Evolutionary conservation across 2,888 invertebrate genomes (phyloP), one percentile per base, ranked within the genome.

Genomic region (Mythimna pallens): DNA sequence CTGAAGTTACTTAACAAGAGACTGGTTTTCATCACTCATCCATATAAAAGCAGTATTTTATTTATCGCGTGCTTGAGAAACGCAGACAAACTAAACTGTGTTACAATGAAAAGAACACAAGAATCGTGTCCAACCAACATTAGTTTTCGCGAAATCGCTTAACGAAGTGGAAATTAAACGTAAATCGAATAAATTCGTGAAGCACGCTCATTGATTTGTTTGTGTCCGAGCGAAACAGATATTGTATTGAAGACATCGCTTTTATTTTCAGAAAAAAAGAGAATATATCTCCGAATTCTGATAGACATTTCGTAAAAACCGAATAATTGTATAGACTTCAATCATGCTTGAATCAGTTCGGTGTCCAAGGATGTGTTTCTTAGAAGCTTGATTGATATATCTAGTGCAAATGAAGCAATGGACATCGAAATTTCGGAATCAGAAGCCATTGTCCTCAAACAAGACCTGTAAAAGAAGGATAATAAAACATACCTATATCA

Each of bases 121-220:
- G 66, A 80, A 76, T 80, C 76, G 67, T 76, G 76, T 73, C 69
- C 52, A 73, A 67, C 58, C 17, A 67, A 66, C 81, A 81, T 72
- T 61, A 65, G 66, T 73, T 73, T 78, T 83, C 63, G 59, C 70
- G 34, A 76, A 84, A 81, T 81, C 43, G 61, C 65, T 40, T 74
- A 83, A 83, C 71, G 65, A 82, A 82, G 83, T 78, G 78, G 78
- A 80, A 82, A 70, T 80, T 68, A 57, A 59, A 74, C 22, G 47
- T 65, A 63, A 80, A 77, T 77, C 68, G 63, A 47, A 59, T 59
- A 73, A 83, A 80, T 70, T 84, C 72, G 71, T 83, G 82, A 73
- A 73, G 55, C 83, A 77, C 76, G 83, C 57, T 64, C 72, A 40
- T 55, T 59, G 59, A 70, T 76, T 69, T 70, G 61, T 70, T 55